These are phyloP conservation scores for Endomychus coccineus DNA, from an alignment of 2,888 invertebrate species.

Conservation along the genomic window DNA sequence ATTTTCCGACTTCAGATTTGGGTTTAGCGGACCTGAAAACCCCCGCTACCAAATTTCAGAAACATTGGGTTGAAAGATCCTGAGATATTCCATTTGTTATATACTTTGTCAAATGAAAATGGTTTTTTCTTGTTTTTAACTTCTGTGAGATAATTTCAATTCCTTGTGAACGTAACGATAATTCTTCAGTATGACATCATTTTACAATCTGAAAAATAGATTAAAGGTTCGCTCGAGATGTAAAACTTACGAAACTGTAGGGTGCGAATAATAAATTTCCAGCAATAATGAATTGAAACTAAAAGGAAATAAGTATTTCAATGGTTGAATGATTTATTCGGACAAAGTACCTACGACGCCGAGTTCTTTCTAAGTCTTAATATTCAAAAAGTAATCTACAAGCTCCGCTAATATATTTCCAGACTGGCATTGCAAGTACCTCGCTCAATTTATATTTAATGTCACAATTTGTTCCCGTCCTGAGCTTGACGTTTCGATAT, in stretches of 20 bases:
- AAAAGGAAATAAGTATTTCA: conserved; percentile 1
- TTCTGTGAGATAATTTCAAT: no score
- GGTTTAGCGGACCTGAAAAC: no score
- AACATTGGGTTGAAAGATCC: no score
- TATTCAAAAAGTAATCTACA: conserved; percentile 10
- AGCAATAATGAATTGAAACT: background rate
- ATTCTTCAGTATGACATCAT: no score
- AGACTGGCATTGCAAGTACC: background rate
- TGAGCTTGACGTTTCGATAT: no score
- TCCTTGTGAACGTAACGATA: no score
- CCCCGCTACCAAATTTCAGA: no score
- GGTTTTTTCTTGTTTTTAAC: no score
- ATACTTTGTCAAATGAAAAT: no score
- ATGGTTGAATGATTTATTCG: conserved; percentile 6
- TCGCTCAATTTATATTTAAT: background rate
- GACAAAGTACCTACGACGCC: background rate
- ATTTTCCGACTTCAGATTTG: no score
- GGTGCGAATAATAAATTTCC: background rate
- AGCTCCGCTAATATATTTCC: conserved; percentile 6
- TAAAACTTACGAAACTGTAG: background rate
- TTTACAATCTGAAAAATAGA: background rate
- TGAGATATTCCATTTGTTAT: no score
- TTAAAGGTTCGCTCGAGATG: background rate
- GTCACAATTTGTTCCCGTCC: no score
- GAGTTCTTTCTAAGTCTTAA: conserved; percentile 2